Base-by-base conservation (phyloP, 64 coral and sea anemone species). In the Stylophora pistillata region DNA sequence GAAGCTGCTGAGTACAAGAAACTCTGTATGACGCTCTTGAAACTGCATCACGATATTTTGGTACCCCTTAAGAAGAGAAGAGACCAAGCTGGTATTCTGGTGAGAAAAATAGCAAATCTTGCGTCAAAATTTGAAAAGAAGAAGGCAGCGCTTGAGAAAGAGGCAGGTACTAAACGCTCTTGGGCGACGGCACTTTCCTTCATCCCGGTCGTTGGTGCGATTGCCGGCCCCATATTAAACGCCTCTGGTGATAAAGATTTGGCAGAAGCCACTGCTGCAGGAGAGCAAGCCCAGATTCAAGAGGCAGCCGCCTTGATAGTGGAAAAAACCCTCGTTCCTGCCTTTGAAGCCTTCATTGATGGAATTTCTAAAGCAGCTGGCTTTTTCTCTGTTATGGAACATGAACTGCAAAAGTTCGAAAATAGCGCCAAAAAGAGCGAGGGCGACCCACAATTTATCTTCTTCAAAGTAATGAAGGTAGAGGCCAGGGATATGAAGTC, bases 21-120 rank as follows among this genome's bases (percentile, higher is more conserved):
- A 13, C 25, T 65, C 23, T 58, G 52, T 41, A 30, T 76, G 25
- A 58, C 32, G 2, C 13, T 87, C 6, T 17, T 92, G 18, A 56
- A 86, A 21, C 9, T 53, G 55, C 85, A 92, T n/a, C 83, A 92
- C 73, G 73, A 87, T 11, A 92, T 92, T 3, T 58, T 92, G 65
- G 62, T 34, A 16, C 55, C 69, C 9, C 79, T 91, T 0, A 91
- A 91, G 71, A 56, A 33, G 65, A 82, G 79, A 23, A 18, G 87
- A 58, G 91, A 79, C 53, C 18, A 92, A 25, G 91, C 91, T 4
- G 57, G 5, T 17, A 11, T 79, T 0, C 20, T 92, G 20, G 31
- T 87, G 4, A n/a, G 5, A 0, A 74, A 92, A 30, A 71, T 87
- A 10, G 21, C 32, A 74, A 25, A 71, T 15, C 74, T 92, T 13